These are phyloP conservation scores for Sebastiscus tertius DNA, from an alignment of 2,797 vertebrate species.

Conservation along the genomic window DNA sequence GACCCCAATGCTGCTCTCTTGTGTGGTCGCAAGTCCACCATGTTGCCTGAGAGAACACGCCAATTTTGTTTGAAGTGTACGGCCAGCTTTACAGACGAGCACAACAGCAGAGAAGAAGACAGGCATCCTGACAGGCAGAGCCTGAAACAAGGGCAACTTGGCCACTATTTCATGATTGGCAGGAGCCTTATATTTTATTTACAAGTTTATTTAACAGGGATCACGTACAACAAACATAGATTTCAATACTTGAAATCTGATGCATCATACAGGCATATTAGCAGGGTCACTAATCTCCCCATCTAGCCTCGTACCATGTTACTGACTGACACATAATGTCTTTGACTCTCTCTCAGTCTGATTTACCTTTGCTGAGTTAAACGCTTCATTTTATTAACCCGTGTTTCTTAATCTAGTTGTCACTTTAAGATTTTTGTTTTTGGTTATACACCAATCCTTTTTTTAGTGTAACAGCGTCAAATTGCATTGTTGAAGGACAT, in stretches of 20 bases:
- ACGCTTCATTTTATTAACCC: not conserved
- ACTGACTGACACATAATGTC: constrained; percentile 16
- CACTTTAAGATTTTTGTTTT: not conserved
- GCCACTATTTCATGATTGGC: constrained; percentile 54
- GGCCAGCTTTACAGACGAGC: constrained; percentile 18
- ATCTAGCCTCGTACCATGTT: constrained; percentile 22
- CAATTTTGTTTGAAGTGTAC: constrained; percentile 26
- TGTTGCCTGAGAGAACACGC: constrained; percentile 22
- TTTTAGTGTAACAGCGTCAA: not conserved
- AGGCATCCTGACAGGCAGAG: constrained; percentile 25
- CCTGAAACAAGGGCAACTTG: constrained; percentile 47
- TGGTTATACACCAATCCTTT: not conserved
- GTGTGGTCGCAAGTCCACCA: not conserved
- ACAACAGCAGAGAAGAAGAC: constrained; percentile 17
- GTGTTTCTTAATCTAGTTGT: not conserved
- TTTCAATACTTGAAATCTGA: not conserved
- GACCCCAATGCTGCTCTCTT: not conserved
- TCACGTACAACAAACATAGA: not conserved
- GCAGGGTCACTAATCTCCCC: constrained; percentile 65
- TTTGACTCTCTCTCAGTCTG: not conserved
- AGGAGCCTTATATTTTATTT: constrained; percentile 27
- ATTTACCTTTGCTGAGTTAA: not conserved
- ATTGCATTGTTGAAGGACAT: not conserved
- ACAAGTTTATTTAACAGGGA: not conserved
- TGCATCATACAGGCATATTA: not conserved